phyloP scores from a whole-genome alignment of 2,888 invertebrate species.

The Julus scanicus region DNA sequence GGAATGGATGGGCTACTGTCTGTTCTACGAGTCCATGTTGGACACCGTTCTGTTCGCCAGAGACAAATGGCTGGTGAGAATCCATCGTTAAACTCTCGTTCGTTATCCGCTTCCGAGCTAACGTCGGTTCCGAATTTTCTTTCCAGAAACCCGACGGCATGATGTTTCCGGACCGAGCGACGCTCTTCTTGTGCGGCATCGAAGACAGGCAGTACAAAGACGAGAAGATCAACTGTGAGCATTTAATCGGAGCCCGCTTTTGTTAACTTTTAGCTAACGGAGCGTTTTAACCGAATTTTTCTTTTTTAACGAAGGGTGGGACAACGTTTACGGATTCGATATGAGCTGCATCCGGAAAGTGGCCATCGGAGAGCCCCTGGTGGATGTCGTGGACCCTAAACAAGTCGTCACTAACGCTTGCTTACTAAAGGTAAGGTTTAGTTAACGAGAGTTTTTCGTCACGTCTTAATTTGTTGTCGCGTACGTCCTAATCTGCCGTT shows the following conservation, averaged over 20 bases:
- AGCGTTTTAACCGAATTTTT: background rate
- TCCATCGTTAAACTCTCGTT: no score
- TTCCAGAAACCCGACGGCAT: conserved; percentile 80
- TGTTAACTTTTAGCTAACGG: background rate
- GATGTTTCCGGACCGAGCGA: conserved; percentile 92
- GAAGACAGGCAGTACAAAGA: conserved; percentile 98
- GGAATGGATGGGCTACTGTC: conserved; percentile 86
- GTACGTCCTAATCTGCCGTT: no score
- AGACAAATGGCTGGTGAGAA: conserved; percentile 88
- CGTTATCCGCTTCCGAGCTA: no score
- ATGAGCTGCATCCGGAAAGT: conserved; percentile 99
- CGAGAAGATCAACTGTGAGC: conserved; percentile 96
- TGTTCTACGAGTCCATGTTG: conserved; percentile 99
- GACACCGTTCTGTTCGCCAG: conserved; percentile 98
- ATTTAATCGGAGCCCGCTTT: no score
- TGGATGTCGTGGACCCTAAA: conserved; percentile 98
- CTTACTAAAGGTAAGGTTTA: conserved; percentile 76
- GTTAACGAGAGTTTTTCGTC: background rate
- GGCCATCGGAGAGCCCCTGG: conserved; percentile 97
- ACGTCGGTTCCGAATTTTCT: background rate
- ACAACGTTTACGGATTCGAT: conserved; percentile 99
- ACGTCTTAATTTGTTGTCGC: background rate
- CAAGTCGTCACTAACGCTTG: conserved; percentile 97
- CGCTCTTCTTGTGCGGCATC: conserved; percentile 86
- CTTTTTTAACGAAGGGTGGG: conserved; percentile 77